Evolutionary conservation across 1,140 invertebrate genomes (phyloP).

Genomic region (Drosophila tsacasi): DNA sequence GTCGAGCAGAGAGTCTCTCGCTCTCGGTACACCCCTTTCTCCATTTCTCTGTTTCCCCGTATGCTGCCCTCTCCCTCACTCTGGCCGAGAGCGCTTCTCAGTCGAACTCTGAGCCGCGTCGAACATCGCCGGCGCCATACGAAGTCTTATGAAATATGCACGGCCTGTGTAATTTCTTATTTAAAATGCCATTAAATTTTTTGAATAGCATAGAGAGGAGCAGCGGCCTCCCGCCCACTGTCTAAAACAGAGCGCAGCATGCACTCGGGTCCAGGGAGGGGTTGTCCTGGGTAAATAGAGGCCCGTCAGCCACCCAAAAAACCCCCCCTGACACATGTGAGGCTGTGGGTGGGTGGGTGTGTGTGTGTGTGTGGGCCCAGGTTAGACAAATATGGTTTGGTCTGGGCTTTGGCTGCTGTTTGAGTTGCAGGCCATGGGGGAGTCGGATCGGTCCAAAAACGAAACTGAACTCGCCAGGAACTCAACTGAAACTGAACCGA

Average conservation of each 20-base stretch:
- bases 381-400: constrained; percentile 81
- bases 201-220: constrained; percentile 80
- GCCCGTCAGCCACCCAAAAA: constrained; percentile 41
- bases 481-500: constrained; percentile 17
- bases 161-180: constrained; percentile 84
- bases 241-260: constrained; percentile 80
- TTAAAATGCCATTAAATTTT: constrained; percentile 86
- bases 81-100: constrained; percentile 24
- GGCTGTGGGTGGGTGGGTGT: constrained; percentile 28
- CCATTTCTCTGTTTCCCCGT: neutral
- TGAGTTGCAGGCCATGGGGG: constrained; percentile 78
- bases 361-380: constrained; percentile 63
- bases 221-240: constrained; percentile 35
- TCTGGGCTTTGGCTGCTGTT: constrained; percentile 72
- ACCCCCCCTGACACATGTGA: constrained; percentile 18
- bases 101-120: constrained; percentile 75
- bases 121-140: constrained; percentile 68
- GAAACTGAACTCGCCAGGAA: constrained; percentile 31
- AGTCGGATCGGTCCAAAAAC: constrained; percentile 41
- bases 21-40: neutral
- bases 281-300: constrained; percentile 73
- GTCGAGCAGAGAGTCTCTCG: constrained; percentile 32
- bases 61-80: neutral
- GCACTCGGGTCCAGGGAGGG: constrained; percentile 56
- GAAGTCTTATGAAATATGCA: constrained; percentile 85